Evolutionary conservation across 2,113 vertebrate species (phyloP), one percentile per base, ranked within the genome.

Genomic region (Hippolais icterina): DNA sequence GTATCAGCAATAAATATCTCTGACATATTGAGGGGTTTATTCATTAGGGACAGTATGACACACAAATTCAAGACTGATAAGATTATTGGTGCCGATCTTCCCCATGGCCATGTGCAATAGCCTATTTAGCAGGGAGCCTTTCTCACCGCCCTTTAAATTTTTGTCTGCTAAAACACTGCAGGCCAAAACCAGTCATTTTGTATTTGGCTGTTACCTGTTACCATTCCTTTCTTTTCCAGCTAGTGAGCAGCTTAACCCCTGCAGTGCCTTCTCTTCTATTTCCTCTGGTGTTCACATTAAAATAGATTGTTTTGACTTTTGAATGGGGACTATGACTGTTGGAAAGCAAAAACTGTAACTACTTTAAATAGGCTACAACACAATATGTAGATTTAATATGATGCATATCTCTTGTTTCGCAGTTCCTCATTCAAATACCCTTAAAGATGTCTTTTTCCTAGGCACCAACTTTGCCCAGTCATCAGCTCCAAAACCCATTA

Each of bases 131-230:
- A 86, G 64, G 16, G 49, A 89, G 52, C 22, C 52, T 83, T 94
- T 90, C 70, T n/a, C 10, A 83, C 37, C 2, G 0, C 47, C 80
- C 85, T 96, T 80, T 74, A 65, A 74, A 83, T 65, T 46, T 72
- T 44, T 44, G 27, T 25, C 27, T 90, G 88, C 75, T 93, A 94
- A 88, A 81, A 10, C 1, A 33, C 93, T 87, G 71, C 82, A 90
- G 88, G 90, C 71, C 75, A 80, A 90, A 93, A 47, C 24, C 59
- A 92, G 75, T 64, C 44, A 82, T 78, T 89, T 87, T 83, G 60
- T 52, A 81, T 88, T 94, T 88, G 71, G 71, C 92, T 92, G 76
- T 71, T 96, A 90, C 82, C 92, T 97, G 75, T 80, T 88, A 72
- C 66, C 50, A 37, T 80, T 90, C 71, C 59, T 80, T 88, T 82